A percentile compares a stretch with the other conserved stretches of the same genome.
phyloP scores from a whole-genome alignment of 2,888 invertebrate genomes.

The Chaetoderma sp. region DNA sequence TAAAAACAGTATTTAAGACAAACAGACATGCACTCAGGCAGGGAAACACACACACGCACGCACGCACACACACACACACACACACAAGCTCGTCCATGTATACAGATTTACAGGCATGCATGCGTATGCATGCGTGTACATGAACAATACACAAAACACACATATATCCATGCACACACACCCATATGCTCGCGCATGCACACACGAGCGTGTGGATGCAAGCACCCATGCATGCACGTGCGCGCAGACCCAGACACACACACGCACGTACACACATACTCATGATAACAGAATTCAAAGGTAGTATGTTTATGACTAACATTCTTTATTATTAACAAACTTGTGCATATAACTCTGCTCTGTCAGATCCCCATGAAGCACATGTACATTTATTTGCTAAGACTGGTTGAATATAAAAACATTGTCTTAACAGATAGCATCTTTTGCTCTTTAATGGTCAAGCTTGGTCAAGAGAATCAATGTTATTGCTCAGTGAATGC shows the following conservation, averaged over 20 bases:
- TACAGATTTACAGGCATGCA: slow-evolving; percentile 1
- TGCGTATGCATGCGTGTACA: neutral
- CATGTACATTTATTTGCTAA: neutral
- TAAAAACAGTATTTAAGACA: too few species aligned
- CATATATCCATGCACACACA: neutral
- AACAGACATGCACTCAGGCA: too few species aligned
- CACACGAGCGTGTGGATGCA: neutral
- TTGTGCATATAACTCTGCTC: neutral
- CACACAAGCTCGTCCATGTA: slow-evolving; percentile 1
- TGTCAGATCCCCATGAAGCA: neutral
- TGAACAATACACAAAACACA: neutral
- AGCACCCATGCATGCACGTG: slow-evolving; percentile 9
- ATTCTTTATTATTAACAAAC: slow-evolving; percentile 8
- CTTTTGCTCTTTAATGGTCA: too few species aligned
- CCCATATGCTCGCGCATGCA: neutral
- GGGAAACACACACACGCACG: slow-evolving; percentile 1
- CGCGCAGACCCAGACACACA: slow-evolving; percentile 1
- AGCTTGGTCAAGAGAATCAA: too few species aligned
- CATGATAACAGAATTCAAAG: neutral
- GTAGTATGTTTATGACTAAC: neutral
- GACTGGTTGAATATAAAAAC: neutral
- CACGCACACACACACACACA: slow-evolving; percentile 6
- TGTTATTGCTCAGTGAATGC: too few species aligned
- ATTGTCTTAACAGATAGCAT: neutral
- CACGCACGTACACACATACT: neutral